Evolutionary conservation across 53 echinoderm and acorn worm species (phyloP).

Genomic region (Henricia sp.): DNA sequence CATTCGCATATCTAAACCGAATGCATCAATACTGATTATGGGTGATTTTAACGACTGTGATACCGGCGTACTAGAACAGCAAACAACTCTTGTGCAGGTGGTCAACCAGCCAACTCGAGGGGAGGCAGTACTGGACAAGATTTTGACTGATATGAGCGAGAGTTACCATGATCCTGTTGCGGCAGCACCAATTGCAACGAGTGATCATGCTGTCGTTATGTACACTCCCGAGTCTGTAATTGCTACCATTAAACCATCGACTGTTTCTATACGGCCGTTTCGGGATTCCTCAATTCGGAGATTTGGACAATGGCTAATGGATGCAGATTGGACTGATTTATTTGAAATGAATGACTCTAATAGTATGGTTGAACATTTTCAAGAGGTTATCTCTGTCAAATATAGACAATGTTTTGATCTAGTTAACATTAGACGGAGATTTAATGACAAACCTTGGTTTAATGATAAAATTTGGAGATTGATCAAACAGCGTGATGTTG

Average conservation of each 20-base stretch:
- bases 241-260: background rate
- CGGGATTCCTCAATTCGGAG: constrained; percentile 46
- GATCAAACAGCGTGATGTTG: constrained; percentile 29
- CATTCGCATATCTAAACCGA: background rate
- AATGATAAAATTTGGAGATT: constrained; percentile 42
- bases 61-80: constrained; percentile 12
- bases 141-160: constrained; percentile 30
- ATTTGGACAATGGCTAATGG: constrained; percentile 54
- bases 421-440: constrained; percentile 32
- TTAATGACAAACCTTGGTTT: constrained; percentile 58
- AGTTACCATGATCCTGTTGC: constrained; percentile 18
- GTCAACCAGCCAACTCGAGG: constrained; percentile 18
- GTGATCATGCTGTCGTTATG: constrained; percentile 35
- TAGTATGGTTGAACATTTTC: constrained; percentile 22
- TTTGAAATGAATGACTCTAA: background rate
- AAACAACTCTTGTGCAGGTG: constrained; percentile 15
- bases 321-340: constrained; percentile 38
- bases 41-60: constrained; percentile 58
- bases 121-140: constrained; percentile 42
- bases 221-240: background rate
- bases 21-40: constrained; percentile 43
- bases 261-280: constrained; percentile 26
- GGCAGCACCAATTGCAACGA: constrained; percentile 21
- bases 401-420: constrained; percentile 41
- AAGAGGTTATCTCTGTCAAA: background rate